Conservation (phyloP, 2,888 invertebrate genomes). For the Drosophila hamatofila region DNA sequence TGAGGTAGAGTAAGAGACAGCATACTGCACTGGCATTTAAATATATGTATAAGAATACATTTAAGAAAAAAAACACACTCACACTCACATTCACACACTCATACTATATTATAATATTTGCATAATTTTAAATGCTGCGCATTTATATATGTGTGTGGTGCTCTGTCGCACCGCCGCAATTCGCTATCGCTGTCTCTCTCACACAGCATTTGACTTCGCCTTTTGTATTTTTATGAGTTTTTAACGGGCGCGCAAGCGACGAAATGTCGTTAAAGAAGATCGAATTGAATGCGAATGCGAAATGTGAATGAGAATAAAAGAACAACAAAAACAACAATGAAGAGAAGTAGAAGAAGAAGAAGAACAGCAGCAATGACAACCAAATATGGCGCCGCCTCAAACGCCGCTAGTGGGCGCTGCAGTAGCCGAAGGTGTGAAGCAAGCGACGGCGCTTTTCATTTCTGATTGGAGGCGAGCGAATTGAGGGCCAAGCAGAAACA, state of each 20-base stretch:
- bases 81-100: conserved; percentile 19
- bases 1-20: conserved; percentile 29
- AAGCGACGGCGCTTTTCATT: conserved; percentile 42
- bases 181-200: conserved; percentile 13
- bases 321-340: conserved; percentile 28
- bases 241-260: conserved; percentile 52
- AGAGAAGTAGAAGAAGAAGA: conserved; percentile 16
- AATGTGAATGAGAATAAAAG: conserved; percentile 58
- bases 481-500: conserved; percentile 1
- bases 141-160: conserved; percentile 46
- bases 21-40: conserved; percentile 42
- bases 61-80: conserved; percentile 13
- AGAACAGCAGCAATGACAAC: conserved; percentile 32
- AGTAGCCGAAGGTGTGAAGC: conserved; percentile 62
- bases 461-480: conserved; percentile 14
- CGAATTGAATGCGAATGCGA: conserved; percentile 74
- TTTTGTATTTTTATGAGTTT: conserved; percentile 60
- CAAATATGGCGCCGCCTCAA: conserved; percentile 72
- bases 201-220: conserved; percentile 42
- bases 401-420: conserved; percentile 50
- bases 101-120: conserved; percentile 40
- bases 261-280: conserved; percentile 75
- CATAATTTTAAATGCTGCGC: conserved; percentile 57
- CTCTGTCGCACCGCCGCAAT: conserved; percentile 12
- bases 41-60: conserved; percentile 23